Evolutionary conservation across 2,113 vertebrate genomes (phyloP), one percentile per base, ranked within the genome.

Genomic region (Caracal caracal): DNA sequence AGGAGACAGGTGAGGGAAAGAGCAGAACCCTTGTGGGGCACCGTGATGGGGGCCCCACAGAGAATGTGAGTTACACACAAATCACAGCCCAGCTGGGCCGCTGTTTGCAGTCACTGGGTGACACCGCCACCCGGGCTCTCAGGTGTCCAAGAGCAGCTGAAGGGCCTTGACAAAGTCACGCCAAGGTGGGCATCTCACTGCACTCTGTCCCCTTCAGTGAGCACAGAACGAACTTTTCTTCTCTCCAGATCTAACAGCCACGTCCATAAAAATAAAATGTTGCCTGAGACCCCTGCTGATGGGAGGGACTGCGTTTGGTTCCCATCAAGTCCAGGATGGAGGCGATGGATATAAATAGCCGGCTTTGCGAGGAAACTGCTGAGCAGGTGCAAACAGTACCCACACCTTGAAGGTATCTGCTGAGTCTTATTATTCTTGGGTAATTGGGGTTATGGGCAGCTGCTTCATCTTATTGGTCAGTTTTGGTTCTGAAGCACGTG

Each of bases 371-470:
- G 86, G 97, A 96, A 98, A 98, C 97, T 98, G 98, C 98, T 98
- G 98, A 98, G 97, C 93, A 53, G 96, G 85, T 95, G 63, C 90
- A 86, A 97, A 96, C 37, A 88, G 66, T 47, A 35, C 85, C 78
- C 6, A 40, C 63, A 81, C 81, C 90, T 56, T 94, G 75, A 83
- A 94, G 93, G 78, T 10, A 17, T 83, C 88, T 73, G 96, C 95
- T 49, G 90, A 94, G 98, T 85, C 97, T 87, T 66, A 59, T 98
- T 96, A 91, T 98, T 97, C 95, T 94, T 70, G 88, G 97, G 95
- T 98, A 98, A 98, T 97, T 96, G 98, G 98, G 98, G 98, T 98
- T 96, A 96, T 3, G 65, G 88, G 93, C 79, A 92, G 89, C 93
- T 97, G 93, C 88, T 96, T 97, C 94, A 73, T 94, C 79, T 81